Conservation (phyloP, 2,797 vertebrate species). For the Allobates femoralis region DNA sequence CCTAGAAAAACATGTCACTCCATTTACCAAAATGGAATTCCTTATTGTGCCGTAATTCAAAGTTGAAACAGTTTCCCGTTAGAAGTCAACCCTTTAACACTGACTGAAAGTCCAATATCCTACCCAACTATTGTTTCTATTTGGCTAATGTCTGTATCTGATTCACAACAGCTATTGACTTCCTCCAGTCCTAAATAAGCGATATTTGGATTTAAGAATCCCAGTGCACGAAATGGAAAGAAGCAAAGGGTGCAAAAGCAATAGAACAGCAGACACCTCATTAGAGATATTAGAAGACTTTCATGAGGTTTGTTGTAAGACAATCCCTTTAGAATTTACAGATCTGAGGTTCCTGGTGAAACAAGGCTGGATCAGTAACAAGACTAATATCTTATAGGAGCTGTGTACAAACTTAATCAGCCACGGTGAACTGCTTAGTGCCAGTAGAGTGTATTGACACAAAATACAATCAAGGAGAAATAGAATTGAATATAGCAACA, state of each 20-base stretch:
- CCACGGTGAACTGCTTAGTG: slow-evolving; percentile 59
- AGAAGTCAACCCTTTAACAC: slow-evolving; percentile 32
- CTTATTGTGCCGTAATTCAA: slow-evolving; percentile 24
- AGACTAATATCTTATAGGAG: slow-evolving; percentile 52
- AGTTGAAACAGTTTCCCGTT: slow-evolving; percentile 19
- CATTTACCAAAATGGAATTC: slow-evolving; percentile 15
- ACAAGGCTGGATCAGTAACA: slow-evolving; percentile 49
- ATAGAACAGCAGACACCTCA: slow-evolving; percentile 34
- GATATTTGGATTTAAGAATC: slow-evolving; percentile 37
- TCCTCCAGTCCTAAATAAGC: slow-evolving; percentile 21
- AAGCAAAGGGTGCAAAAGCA: slow-evolving; percentile 13
- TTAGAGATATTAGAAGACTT: slow-evolving; percentile 50
- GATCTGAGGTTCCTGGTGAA: slow-evolving; percentile 26
- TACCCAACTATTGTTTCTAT: slow-evolving; percentile 36
- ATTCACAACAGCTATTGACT: slow-evolving; percentile 40
- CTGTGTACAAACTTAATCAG: slow-evolving; percentile 62
- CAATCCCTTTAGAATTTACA: slow-evolving; percentile 53
- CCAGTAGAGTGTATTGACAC: slow-evolving; percentile 68
- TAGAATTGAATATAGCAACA: slow-evolving; percentile 67
- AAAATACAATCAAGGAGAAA: slow-evolving; percentile 65
- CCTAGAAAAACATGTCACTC: background rate
- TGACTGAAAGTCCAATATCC: slow-evolving; percentile 36
- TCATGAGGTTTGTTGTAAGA: slow-evolving; percentile 26
- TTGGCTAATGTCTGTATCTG: slow-evolving; percentile 13
- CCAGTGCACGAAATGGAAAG: slow-evolving; percentile 7